These are phyloP conservation scores for Rhodeus uyekii DNA, from an alignment of 2,797 vertebrate species.

Conservation along the genomic window DNA sequence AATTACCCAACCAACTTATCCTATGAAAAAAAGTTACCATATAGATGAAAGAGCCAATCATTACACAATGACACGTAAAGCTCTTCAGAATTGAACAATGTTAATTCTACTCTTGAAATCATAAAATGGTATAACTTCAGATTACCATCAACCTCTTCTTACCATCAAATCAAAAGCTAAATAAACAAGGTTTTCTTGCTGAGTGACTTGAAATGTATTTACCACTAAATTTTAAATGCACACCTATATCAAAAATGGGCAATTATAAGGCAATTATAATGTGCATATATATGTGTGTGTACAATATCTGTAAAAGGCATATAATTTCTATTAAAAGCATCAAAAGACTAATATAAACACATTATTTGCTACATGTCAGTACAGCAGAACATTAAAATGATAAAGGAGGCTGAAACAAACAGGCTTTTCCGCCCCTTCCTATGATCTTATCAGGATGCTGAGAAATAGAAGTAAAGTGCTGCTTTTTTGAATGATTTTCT, in stretches of 20 bases:
- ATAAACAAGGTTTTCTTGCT: conserved; percentile 14
- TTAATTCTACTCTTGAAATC: neutral
- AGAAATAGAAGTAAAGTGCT: conserved; percentile 28
- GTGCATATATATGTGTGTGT: too few relatives aligned
- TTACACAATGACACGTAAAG: neutral
- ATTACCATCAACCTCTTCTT: neutral
- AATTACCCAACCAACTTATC: neutral
- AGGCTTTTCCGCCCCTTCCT: conserved; percentile 11
- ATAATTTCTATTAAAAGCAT: conserved; percentile 47
- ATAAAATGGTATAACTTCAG: too few relatives aligned
- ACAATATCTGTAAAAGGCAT: conserved; percentile 34
- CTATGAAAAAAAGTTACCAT: neutral
- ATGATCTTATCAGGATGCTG: conserved; percentile 30
- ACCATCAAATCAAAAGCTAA: neutral
- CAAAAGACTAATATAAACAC: conserved; percentile 11
- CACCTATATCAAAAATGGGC: conserved; percentile 11
- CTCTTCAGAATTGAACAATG: neutral
- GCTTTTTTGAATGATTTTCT: conserved; percentile 35
- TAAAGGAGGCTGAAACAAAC: conserved; percentile 11
- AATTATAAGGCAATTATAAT: too few relatives aligned
- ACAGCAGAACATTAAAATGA: neutral
- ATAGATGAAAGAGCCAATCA: neutral
- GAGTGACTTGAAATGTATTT: conserved; percentile 39
- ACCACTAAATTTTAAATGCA: conserved; percentile 37
- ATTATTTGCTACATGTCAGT: conserved; percentile 15